Base-by-base conservation (phyloP, 1,140 invertebrate species). In the Theocolax elegans region DNA sequence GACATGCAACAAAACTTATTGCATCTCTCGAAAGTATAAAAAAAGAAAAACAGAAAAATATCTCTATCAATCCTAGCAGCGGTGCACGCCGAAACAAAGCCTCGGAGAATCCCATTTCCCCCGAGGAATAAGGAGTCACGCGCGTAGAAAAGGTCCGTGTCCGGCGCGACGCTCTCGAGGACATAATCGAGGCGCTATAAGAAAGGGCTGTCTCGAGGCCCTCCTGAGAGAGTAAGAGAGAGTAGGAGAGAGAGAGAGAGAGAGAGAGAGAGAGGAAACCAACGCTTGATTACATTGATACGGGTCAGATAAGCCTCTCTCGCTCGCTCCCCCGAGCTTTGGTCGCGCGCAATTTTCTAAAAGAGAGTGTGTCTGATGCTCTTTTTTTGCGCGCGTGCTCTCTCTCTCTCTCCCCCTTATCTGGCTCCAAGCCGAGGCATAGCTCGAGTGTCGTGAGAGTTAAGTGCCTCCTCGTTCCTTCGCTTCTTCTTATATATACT, bases 271-370 rank as follows among this genome's bases (percentile, higher is more conserved):
- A 27, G 38, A 15, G 21, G 3, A 19, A 3, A 19, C 38, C 1
- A 17, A 31, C 7, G 8, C 29, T 69, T 59, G 56, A 59, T 69
- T 59, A 62, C 29, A 62, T 42, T 62, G 67, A 67, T 67, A 67
- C 65, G 19, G 53, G 23, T 6, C 27, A 59, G 54, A 59, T 67
- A 49, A 59, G 27, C 27, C 15, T 12, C 25, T 56, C 51, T 53
- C n/a, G n/a, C n/a, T n/a, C 27, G 42, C 9, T 60, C 58, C 54
- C 54, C 13, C 7, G 53, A 59, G 56, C 38, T 60, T 44, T 46
- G 40, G 42, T 12, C 38, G 27, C 49, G 49, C 27, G 64, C 25
- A 66, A 66, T 66, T 66, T 56, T 66, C 40, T 31, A 46, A 31
- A 35, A 58, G 40, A 51, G 25, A 44, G 21, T 12, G 25, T 46